These are phyloP conservation scores for Ceratina calcarata DNA, from an alignment of 1,140 invertebrate species.

Conservation along the genomic window DNA sequence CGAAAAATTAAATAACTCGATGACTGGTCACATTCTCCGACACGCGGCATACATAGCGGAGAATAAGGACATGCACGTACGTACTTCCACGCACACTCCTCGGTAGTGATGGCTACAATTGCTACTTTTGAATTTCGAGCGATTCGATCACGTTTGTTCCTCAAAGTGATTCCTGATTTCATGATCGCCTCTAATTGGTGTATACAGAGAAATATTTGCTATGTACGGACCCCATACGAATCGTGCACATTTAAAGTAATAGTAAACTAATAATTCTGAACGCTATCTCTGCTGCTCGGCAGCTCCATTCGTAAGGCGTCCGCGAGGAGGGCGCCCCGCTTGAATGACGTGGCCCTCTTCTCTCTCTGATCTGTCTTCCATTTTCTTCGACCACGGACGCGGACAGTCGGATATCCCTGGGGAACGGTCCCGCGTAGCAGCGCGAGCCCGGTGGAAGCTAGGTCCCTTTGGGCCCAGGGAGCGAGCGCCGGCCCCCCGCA, in stretches of 20 bases:
- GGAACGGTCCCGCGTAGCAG: conserved; percentile 18
- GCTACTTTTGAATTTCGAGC: too few species aligned
- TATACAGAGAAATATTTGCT: too few species aligned
- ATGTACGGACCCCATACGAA: too few species aligned
- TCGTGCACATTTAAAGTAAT: too few species aligned
- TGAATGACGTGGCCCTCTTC: conserved; percentile 64
- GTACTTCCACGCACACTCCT: conserved; percentile 1
- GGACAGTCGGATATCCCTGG: conserved; percentile 33
- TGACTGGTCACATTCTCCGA: conserved; percentile 83
- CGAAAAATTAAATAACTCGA: conserved; percentile 83
- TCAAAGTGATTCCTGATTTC: too few species aligned
- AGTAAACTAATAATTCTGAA: too few species aligned
- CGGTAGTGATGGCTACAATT: too few species aligned
- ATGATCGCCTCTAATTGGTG: too few species aligned
- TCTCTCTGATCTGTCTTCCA: conserved; percentile 19
- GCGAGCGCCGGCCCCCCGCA: conserved; percentile 79
- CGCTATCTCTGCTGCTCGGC: too few species aligned
- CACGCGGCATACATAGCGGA: conserved; percentile 52
- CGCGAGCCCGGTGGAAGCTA: conserved; percentile 39
- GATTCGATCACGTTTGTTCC: too few species aligned
- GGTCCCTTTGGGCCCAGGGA: conserved; percentile 53
- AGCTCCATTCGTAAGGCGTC: conserved; percentile 28
- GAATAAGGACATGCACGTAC: conserved; percentile 26
- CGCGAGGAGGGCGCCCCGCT: conserved; percentile 53
- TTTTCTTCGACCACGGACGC: conserved; percentile 24